These are phyloP conservation scores for Arizona elegans DNA, from an alignment of 2,113 vertebrate species.

Conservation along the genomic window DNA sequence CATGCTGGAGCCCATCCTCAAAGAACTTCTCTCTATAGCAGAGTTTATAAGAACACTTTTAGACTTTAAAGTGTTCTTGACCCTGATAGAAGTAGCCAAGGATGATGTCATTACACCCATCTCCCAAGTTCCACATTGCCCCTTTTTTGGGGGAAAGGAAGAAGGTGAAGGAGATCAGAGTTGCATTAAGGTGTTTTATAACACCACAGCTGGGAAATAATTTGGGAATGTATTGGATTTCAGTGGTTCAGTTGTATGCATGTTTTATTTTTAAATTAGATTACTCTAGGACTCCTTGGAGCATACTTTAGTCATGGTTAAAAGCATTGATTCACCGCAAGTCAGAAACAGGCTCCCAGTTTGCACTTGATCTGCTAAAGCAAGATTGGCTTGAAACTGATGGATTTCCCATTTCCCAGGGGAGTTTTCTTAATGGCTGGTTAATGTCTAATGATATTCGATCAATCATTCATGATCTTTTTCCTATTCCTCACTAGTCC, in stretches of 20 bases:
- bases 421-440: background rate
- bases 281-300: constrained; percentile 18
- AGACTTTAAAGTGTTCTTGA: background rate
- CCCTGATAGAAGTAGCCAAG: background rate
- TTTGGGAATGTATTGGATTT: constrained; percentile 37
- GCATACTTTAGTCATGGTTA: constrained; percentile 20
- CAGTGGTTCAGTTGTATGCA: constrained; percentile 12
- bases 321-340: constrained; percentile 11
- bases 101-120: background rate
- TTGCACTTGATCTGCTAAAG: background rate
- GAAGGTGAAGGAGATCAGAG: constrained; percentile 14
- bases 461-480: constrained; percentile 26
- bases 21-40: background rate
- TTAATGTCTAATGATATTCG: constrained; percentile 19
- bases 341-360: background rate
- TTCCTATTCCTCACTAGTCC: background rate
- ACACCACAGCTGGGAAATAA: background rate
- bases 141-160: constrained; percentile 3
- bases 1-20: background rate
- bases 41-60: constrained; percentile 15
- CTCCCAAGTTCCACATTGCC: background rate
- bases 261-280: constrained; percentile 40
- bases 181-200: constrained; percentile 31
- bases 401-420: background rate
- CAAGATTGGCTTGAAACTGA: constrained; percentile 22